Conservation (phyloP, 2,113 vertebrate genomes). For the Antechinus stuartii region DNA sequence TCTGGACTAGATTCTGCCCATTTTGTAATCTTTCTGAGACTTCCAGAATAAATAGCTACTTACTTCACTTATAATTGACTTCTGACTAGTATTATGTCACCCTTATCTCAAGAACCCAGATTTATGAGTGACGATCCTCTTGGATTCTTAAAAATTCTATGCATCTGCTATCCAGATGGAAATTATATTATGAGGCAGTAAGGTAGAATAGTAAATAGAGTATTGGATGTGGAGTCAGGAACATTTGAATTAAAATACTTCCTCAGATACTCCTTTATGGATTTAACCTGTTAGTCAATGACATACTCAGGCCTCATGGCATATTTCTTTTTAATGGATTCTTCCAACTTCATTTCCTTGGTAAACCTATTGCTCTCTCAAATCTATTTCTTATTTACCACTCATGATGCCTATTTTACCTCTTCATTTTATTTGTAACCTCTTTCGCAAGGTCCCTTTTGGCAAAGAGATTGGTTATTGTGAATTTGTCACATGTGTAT, state of each 20-base stretch:
- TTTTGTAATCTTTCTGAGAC: not conserved
- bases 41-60: not conserved
- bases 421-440: too few species aligned
- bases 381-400: too few species aligned
- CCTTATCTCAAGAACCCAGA: not conserved
- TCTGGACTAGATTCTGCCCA: not conserved
- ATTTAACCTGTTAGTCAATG: too few species aligned
- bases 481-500: too few species aligned
- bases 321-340: too few species aligned
- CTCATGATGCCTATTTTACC: too few species aligned
- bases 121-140: not conserved
- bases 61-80: not conserved
- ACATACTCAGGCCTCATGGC: too few species aligned
- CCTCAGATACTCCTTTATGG: not conserved
- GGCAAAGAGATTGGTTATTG: too few species aligned
- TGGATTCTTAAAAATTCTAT: not conserved
- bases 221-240: not conserved
- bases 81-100: not conserved
- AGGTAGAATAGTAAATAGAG: not conserved
- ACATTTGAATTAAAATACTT: not conserved
- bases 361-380: too few species aligned
- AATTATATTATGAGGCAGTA: not conserved
- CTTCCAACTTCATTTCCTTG: too few species aligned
- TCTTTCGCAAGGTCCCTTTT: too few species aligned
- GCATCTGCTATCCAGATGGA: not conserved